These are phyloP conservation scores for Chrysolina americana DNA, from an alignment of 2,888 invertebrate species.

Conservation along the genomic window DNA sequence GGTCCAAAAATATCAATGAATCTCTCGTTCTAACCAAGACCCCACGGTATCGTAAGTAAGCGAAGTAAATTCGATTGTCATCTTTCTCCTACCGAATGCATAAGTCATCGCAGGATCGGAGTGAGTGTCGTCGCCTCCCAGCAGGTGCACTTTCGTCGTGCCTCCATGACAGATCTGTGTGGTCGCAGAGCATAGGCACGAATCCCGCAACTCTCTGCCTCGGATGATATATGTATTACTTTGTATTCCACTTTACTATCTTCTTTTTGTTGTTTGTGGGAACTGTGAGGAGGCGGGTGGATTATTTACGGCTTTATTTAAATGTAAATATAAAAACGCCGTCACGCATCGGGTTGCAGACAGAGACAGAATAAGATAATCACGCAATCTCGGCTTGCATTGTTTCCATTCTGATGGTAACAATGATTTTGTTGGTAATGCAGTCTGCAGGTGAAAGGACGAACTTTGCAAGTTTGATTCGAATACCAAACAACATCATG, in stretches of 20 bases:
- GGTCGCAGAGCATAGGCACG: constrained; percentile 59
- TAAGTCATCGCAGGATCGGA: constrained; percentile 53
- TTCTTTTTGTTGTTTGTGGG: constrained; percentile 45
- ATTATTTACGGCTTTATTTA: constrained; percentile 44
- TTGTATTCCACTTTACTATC: constrained; percentile 48
- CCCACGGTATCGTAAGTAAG: neutral
- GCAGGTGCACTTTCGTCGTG: constrained; percentile 63
- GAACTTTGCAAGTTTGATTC: too few species aligned
- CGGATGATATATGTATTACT: constrained; percentile 47
- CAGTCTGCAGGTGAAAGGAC: neutral
- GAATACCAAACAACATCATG: too few species aligned
- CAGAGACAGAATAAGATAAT: neutral
- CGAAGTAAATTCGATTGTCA: constrained; percentile 20
- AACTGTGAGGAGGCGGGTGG: constrained; percentile 40
- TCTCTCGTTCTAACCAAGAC: neutral
- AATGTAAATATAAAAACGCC: constrained; percentile 38
- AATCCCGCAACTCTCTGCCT: constrained; percentile 50
- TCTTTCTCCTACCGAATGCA: constrained; percentile 36
- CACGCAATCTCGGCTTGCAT: neutral
- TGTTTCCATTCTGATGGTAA: neutral
- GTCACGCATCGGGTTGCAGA: constrained; percentile 17
- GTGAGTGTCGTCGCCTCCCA: constrained; percentile 64
- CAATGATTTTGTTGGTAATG: neutral
- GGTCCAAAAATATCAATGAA: too few species aligned
- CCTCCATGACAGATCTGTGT: constrained; percentile 63